Percentiles rank a stretch among this genome's conserved stretches.
Evolutionary conservation across 2,113 vertebrate genomes (phyloP).

Genomic region (Mastomys natalensis): DNA sequence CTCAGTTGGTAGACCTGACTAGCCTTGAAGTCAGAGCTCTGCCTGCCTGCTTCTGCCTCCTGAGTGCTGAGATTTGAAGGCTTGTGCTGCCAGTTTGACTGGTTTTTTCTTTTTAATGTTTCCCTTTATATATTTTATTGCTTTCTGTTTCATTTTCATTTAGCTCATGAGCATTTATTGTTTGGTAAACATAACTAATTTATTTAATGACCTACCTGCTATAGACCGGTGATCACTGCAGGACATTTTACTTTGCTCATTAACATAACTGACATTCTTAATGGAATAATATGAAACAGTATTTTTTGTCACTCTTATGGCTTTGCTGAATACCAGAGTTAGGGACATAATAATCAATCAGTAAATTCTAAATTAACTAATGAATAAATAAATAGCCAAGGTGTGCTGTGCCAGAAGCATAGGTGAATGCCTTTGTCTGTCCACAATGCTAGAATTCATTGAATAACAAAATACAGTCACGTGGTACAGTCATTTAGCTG

Average conservation of each 20-base stretch:
- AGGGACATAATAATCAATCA: neutral
- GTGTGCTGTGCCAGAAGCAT: neutral
- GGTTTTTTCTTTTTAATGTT: neutral
- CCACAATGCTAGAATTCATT: no score
- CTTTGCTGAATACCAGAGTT: neutral
- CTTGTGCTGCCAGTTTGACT: neutral
- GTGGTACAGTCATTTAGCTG: neutral
- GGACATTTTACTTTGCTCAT: neutral
- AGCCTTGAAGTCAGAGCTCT: neutral
- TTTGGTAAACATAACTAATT: neutral
- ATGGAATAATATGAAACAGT: neutral
- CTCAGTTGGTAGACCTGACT: neutral
- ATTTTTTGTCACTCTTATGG: neutral
- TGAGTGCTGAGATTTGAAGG: neutral
- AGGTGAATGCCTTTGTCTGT: neutral
- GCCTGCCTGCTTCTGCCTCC: neutral
- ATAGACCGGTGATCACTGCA: neutral
- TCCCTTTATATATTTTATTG: neutral
- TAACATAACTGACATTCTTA: neutral
- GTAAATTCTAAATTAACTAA: neutral
- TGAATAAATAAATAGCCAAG: neutral
- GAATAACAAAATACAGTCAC: neutral
- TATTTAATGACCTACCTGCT: neutral
- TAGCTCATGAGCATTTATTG: neutral
- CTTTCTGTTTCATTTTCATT: conserved; percentile 13